A percentile compares a stretch with the other conserved stretches of the same genome.
Evolutionary conservation across 2,113 vertebrate genomes (phyloP).

Genomic region (Sitta europaea): DNA sequence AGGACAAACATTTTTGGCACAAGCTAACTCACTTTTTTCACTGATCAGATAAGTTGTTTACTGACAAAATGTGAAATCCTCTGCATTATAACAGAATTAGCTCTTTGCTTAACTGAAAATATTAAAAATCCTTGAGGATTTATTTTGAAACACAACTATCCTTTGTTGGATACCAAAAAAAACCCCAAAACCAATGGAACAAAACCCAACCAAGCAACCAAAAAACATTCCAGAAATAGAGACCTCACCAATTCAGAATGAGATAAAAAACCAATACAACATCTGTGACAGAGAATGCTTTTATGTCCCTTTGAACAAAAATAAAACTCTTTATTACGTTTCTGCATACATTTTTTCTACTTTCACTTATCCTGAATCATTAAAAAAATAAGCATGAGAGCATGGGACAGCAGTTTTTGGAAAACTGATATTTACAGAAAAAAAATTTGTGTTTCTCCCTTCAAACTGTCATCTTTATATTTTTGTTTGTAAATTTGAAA

Average conservation of each 20-base stretch:
- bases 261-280: background rate
- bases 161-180: background rate
- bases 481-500: background rate
- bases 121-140: background rate
- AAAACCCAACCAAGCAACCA: background rate
- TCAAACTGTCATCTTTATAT: background rate
- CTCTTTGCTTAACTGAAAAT: background rate
- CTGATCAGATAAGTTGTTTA: background rate
- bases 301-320: background rate
- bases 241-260: background rate
- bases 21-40: background rate
- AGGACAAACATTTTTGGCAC: slow-evolving; percentile 43
- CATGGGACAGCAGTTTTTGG: background rate
- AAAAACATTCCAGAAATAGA: background rate
- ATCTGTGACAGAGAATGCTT: background rate
- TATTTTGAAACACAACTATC: background rate
- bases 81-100: background rate
- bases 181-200: fast-evolving
- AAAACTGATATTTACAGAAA: background rate
- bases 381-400: background rate
- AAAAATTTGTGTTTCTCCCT: background rate
- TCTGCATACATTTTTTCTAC: background rate
- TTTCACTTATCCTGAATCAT: background rate
- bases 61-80: slow-evolving; percentile 5
- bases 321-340: background rate